Evolutionary conservation across 1,140 invertebrate genomes (phyloP), one percentile per base, ranked within the genome.

Genomic region (Scaptomyza hsui): DNA sequence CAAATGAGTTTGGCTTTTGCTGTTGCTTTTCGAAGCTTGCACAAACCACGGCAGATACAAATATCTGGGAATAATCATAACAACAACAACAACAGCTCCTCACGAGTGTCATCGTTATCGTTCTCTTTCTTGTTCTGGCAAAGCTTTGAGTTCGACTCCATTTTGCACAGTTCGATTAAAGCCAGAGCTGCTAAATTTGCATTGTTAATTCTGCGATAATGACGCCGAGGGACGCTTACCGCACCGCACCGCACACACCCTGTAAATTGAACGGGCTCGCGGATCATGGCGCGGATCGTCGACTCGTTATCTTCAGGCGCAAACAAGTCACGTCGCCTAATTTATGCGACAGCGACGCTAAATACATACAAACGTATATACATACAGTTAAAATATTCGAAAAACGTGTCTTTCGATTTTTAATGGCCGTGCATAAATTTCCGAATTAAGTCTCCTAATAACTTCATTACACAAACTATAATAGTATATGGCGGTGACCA

Each of bases 341-440:
- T 86, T 86, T 86, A 86, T 88, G 71, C 82, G 81, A 81, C 81
- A 65, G 73, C 77, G 62, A 77, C 80, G 49, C 70, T 62, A 52
- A 61, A 56, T 39, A 51, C 26, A 29, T 29, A 15, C 26, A 32
- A 49, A 35, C 18, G 48, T 39, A 51, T 7, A 29, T 29, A 15
- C 26, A 32, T 49, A 35, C 18, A 75, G 71, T 63, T 81, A 82
- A 86, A 88, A 88, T 86, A 86, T 86, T 86, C 82, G 52, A 82
- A 78, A 88, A 86, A 88, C 82, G 82, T 86, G 81, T 86, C 83
- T 86, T 86, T 86, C 74, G 82, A 86, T 88, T 86, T 86, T 86
- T 86, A 86, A 86, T 86, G 75, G 75, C 71, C 64, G 78, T 78
- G 82, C 82, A 86, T 86, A 86, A 86, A 86, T 88, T 86, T 88